Base-by-base conservation (phyloP, 2,797 vertebrate genomes). In the Scomberomorus guttatus region DNA sequence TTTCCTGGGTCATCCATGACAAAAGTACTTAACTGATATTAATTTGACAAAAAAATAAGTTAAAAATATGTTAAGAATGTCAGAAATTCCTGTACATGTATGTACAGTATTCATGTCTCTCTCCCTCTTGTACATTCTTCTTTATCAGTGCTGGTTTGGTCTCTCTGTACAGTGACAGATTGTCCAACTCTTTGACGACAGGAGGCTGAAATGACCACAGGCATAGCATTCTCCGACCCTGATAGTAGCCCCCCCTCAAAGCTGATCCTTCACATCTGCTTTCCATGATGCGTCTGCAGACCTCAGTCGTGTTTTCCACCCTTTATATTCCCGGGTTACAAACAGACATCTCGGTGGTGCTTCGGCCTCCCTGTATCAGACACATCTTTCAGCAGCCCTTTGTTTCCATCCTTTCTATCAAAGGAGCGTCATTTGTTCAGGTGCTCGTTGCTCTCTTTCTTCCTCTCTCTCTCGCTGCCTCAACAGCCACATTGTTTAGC, bases 401-500 rank as follows among this genome's bases (percentile, higher is more conserved):
- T 84, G 44, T 89, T 68, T 64, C 29, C 56, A 67, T 75, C 58
- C 46, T 76, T 12, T 61, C 50, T 65, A 18, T 65, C 50, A 67
- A 72, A 87, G 87, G 87, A 90, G 86, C 11, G 29, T 58, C 50
- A 78, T 91, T 93, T 93, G 90, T 94, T 95, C 92, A 86, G 88
- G 77, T 86, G 91, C 93, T 93, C 84, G 32, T 81, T 51, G 69
- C 89, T 79, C 67, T 68, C 76, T 67, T 72, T 46, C 55, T 64
- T 51, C 37, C 55, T 83, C 64, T 84, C 62, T 68, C 81, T 5
- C 63, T 60, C 8, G 2, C 34, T 51, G 77, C 82, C 81, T 87
- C 90, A 39, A 37, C 70, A 80, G 68, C 63, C 39, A 15, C 51
- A 17, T 64, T 72, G 59, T 75, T 75, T 81, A 80, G 70, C 82